These are phyloP conservation scores for Apodemus agrarius DNA, from an alignment of 2,797 vertebrate species.

Conservation along the genomic window DNA sequence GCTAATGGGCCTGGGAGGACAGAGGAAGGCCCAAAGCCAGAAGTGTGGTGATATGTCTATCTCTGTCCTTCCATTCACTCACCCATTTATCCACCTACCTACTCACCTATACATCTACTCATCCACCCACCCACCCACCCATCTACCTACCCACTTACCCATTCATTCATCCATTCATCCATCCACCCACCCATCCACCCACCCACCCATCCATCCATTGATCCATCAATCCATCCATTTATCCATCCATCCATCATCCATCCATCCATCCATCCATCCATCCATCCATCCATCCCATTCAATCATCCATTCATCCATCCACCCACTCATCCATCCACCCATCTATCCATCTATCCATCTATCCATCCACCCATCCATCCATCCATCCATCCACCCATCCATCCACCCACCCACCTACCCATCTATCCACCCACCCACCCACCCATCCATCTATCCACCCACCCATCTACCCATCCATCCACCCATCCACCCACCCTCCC, in stretches of 20 bases:
- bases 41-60: neutral
- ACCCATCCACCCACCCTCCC: neutral
- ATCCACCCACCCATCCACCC: too few species aligned
- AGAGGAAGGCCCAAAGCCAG: neutral
- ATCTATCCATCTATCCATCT: rapidly evolving
- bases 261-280: neutral
- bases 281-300: too few species aligned
- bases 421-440: neutral
- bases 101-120: neutral
- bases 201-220: neutral
- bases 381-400: rapidly evolving
- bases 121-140: neutral
- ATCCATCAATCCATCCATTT: neutral
- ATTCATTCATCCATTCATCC: too few species aligned
- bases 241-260: neutral
- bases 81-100: neutral
- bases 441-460: rapidly evolving
- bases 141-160: too few species aligned
- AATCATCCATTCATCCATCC: rapidly evolving
- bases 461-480: too few species aligned
- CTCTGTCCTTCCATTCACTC: neutral
- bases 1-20: neutral
- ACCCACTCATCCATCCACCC: rapidly evolving
- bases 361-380: rapidly evolving
- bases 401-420: rapidly evolving